These are phyloP conservation scores for Porites divaricata DNA, from an alignment of 92 coral and sea anemone species.

Conservation along the genomic window DNA sequence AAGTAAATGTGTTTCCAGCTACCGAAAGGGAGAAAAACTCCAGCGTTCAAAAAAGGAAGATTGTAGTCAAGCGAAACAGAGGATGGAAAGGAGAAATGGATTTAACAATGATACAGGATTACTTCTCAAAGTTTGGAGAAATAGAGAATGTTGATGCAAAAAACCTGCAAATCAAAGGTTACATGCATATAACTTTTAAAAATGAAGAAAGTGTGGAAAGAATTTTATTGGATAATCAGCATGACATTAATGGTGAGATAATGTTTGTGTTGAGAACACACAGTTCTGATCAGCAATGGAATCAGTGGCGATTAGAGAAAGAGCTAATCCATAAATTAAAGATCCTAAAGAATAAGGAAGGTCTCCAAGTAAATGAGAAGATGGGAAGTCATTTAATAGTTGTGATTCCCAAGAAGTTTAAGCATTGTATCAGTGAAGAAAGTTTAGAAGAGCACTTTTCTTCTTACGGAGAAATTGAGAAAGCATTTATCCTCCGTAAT, in stretches of 20 bases:
- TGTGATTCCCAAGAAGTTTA: slow-evolving; percentile 9
- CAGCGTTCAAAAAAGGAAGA: slow-evolving; percentile 6
- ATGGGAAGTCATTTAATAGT: neutral
- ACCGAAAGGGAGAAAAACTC: neutral
- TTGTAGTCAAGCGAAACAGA: neutral
- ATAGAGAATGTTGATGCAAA: neutral
- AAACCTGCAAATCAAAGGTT: neutral
- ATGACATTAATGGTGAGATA: neutral
- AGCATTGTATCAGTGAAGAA: neutral
- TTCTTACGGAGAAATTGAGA: slow-evolving; percentile 12
- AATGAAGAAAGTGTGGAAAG: neutral
- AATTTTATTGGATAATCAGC: neutral
- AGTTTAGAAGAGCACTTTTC: slow-evolving; percentile 16
- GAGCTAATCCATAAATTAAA: neutral
- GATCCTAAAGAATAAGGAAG: neutral
- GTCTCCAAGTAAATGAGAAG: neutral
- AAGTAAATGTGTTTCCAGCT: slow-evolving; percentile 22
- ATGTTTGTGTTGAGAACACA: neutral
- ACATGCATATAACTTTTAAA: neutral
- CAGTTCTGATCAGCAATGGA: slow-evolving; percentile 5
- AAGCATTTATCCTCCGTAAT: neutral
- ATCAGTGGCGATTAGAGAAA: slow-evolving; percentile 14
- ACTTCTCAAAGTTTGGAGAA: slow-evolving; percentile 10
- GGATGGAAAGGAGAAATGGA: slow-evolving; percentile 1
- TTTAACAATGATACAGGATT: neutral